Evolutionary conservation across 2,113 vertebrate genomes (phyloP).

Genomic region (Rattus rattus): DNA sequence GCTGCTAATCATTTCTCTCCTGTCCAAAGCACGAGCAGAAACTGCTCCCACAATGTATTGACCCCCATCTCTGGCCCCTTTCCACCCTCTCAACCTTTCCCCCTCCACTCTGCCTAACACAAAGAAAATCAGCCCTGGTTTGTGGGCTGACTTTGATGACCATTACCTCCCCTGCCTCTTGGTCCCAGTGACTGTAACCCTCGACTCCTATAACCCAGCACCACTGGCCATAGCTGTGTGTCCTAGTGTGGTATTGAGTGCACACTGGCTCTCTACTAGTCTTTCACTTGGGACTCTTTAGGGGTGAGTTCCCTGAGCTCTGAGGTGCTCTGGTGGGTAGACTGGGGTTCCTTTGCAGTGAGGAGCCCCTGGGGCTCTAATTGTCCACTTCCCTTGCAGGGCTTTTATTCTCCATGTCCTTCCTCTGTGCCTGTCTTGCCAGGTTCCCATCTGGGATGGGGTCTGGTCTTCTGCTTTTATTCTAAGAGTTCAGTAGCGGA

Average conservation of each 20-base stretch:
- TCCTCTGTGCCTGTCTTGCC: neutral
- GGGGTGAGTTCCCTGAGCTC: neutral
- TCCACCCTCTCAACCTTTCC: neutral
- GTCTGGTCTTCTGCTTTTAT: neutral
- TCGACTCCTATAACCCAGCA: too few species aligned
- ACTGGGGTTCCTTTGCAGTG: neutral
- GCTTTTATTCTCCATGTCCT: neutral
- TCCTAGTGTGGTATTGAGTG: neutral
- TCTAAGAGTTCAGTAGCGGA: neutral
- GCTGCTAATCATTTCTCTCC: neutral
- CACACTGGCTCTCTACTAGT: neutral
- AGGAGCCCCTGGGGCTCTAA: fast-evolving
- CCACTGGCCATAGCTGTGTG: too few species aligned
- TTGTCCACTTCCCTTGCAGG: neutral
- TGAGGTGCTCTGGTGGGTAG: neutral
- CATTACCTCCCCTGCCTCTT: neutral
- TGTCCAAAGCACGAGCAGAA: neutral
- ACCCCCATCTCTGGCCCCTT: neutral
- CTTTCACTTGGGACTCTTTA: neutral
- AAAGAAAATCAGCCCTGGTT: neutral
- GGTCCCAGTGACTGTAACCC: neutral
- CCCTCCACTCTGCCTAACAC: neutral
- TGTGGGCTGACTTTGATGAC: neutral
- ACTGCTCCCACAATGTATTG: neutral
- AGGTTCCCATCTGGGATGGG: neutral